Evolutionary conservation across 1,140 invertebrate species (phyloP).

Genomic region (Drosophila setifemur): DNA sequence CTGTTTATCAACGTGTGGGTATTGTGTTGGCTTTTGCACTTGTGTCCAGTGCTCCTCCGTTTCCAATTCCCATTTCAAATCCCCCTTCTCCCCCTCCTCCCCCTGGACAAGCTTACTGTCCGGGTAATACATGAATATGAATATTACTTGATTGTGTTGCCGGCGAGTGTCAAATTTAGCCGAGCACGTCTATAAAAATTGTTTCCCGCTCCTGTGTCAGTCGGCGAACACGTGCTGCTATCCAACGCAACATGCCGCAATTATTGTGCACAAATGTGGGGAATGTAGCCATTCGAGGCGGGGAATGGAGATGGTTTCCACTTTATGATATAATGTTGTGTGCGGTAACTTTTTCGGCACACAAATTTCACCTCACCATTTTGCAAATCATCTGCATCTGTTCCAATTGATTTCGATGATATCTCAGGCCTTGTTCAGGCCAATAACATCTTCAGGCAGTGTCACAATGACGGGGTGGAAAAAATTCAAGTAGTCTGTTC

Average conservation of each 20-base stretch:
- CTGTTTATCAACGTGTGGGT: conserved; percentile 18
- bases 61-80: no score
- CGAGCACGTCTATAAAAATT: conserved; percentile 55
- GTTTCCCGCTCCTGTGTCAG: conserved; percentile 31
- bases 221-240: conserved; percentile 39
- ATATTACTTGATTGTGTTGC: conserved; percentile 40
- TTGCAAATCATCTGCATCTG: no score
- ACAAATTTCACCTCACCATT: no score
- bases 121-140: conserved; percentile 21
- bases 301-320: background rate
- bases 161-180: conserved; percentile 70
- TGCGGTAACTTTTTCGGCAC: conserved; percentile 1
- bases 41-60: conserved; percentile 7
- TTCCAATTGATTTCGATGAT: conserved; percentile 9
- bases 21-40: background rate
- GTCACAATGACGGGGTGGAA: conserved; percentile 3
- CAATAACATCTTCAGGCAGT: background rate
- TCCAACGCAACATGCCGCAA: conserved; percentile 25
- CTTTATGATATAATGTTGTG: background rate
- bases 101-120: conserved; percentile 1
- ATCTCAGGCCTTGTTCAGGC: conserved; percentile 3
- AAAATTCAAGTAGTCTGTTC: conserved; percentile 35
- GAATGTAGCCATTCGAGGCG: background rate
- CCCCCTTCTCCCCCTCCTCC: background rate
- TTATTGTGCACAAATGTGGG: background rate